Base-by-base conservation (phyloP, 2,113 vertebrate species). In the Meleagris gallopavo region DNA sequence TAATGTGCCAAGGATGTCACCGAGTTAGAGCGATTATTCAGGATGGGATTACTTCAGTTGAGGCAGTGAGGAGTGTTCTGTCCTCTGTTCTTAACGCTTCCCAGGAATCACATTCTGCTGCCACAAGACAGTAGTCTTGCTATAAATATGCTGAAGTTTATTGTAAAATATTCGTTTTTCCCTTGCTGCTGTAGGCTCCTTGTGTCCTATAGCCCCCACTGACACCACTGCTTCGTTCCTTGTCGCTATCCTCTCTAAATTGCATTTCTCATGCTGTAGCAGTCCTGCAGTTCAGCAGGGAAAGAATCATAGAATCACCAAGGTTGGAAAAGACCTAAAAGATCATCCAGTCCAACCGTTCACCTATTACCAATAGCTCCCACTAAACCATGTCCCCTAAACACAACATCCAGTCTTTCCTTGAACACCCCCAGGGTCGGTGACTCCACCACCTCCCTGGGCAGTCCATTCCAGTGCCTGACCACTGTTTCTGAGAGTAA, bases 161-260 rank as follows among this genome's bases (percentile, higher is more conserved):
- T 34, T 32, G 12, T 46, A 34, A 67, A 83, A 29, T 0, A 3
- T n/a, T 62, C 17, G 25, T 30, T 77, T 76, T 86, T 43, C 10
- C 9, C 10, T 6, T 30, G 13, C n/a, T 29, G 21, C n/a, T 40
- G n/a, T 62, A 58, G 55, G 36, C 36, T 20, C 18, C 34, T 64
- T 64, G 36, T 64, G 4, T 50, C 11, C 9, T 62, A 60, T 12
- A 50, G 48, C 11, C 32, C 40, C 21, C n/a, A 54, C 40, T n/a
- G 54, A 36, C 40, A 22, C 32, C 5, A 4, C 3, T 10, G 30
- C 27, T 70, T 83, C 0, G 0, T 46, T 66, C 24, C 25, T 62
- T 66, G 48, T 54, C n/a, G 5, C 40, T 6, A 14, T 46, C 40
- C 10, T 76, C 11, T 21, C 24, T 2, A 12, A 46, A 14, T 29